Percentiles rank a stretch among this genome's conserved stretches.
Evolutionary conservation across 2,113 vertebrate genomes (phyloP).

Genomic region (Litocranius walleri): DNA sequence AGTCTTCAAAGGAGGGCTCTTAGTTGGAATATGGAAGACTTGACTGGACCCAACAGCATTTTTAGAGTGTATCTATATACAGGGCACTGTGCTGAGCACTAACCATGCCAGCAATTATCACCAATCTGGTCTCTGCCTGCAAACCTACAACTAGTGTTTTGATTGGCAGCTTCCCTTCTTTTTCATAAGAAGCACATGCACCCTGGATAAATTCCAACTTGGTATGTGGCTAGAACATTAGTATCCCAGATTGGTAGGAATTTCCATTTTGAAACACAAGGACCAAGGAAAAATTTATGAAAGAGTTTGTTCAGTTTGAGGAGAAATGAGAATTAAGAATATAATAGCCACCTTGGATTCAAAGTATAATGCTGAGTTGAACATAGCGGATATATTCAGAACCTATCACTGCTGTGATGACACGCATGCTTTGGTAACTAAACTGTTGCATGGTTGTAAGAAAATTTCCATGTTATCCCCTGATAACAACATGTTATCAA

Average conservation of each 20-base stretch:
- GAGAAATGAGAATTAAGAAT: not conserved
- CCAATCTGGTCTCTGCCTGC: not conserved
- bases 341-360: not conserved
- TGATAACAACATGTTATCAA: not conserved
- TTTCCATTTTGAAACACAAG: slow-evolving; percentile 8
- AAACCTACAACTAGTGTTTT: not conserved
- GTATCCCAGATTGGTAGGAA: not conserved
- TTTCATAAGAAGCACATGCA: not conserved
- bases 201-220: not conserved
- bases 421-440: not conserved
- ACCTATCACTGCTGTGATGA: not conserved
- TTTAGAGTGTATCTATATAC: not conserved
- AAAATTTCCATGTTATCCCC: not conserved
- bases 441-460: not conserved
- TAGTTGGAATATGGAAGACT: not conserved
- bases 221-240: not conserved
- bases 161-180: slow-evolving; percentile 6
- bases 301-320: not conserved
- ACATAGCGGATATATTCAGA: not conserved
- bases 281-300: not conserved
- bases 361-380: not conserved
- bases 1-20: not conserved
- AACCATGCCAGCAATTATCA: not conserved
- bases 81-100: not conserved
- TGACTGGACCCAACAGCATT: not conserved